Evolutionary conservation across 2,113 vertebrate species (phyloP), one percentile per base, ranked within the genome.

Genomic region (Notiomystis cincta): DNA sequence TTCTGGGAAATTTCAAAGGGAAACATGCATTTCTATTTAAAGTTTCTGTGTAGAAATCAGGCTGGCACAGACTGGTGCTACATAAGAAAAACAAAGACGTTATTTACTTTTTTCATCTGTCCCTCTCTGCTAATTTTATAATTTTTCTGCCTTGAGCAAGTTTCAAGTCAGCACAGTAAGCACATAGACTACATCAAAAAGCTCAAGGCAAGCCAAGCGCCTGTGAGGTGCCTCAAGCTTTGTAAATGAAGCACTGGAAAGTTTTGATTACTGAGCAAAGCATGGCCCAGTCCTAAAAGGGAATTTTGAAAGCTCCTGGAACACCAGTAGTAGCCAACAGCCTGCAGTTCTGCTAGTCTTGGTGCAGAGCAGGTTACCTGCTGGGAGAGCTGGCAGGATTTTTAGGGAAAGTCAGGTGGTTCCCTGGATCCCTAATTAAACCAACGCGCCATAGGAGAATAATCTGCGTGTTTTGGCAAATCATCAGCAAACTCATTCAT

Each of bases 1-100:
- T 93, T 80, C 88, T 92, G 64, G 47, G 80, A 75, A 93, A 81
- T 86, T 94, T 95, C 69, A 92, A 89, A 95, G 54, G 37, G 65
- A 95, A 93, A 45, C 40, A 82, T 6, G 47, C 38, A 67, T 58
- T 96, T 93, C 88, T 96, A 93, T 96, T 93, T 93, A 51, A 95
- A 90, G 87, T 72, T 77, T 53, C 81, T 67, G 25, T 78, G 89
- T 37, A 91, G 88, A 95, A 96, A 51, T 80, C 71, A 93, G 65
- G 65, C 65, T 93, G 70, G 72, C 88, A 89, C 76, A 89, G 90
- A 75, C 18, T 44, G 53, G 56, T 78, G 40, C 82, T 58, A 73
- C 72, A 14, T n/a, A 53, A 83, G 47, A 81, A 86, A 94, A 96
- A 70, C 75, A 96, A 73, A 89, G 58, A 82, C 64, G 80, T 57